Evolutionary conservation across 92 coral and sea anemone species (phyloP), one percentile per base, ranked within the genome.

Genomic region (Desmophyllum pertusum): DNA sequence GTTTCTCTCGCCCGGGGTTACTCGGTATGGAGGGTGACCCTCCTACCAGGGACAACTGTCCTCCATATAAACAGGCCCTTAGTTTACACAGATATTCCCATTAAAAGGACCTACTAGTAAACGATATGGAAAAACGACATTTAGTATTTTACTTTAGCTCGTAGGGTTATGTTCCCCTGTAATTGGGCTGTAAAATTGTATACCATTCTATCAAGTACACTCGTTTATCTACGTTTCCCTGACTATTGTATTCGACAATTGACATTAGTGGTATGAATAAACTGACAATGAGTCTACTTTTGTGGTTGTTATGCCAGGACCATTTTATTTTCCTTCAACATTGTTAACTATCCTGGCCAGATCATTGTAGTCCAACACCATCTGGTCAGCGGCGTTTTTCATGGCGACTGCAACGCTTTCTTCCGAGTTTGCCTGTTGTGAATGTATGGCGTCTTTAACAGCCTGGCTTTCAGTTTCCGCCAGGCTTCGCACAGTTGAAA

Each of bases 311-410:
- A 55, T 55, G 31, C 63, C 63, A 6, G 63, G 10, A 23, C n/a
- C 13, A 48, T 4, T 14, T 48, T 1, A 48, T 48, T 55, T 55
- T 25, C 65, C 35, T 6, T 14, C 29, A 30, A 62, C 75, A 38
- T 70, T 71, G 76, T 40, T 71, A 17, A 40, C 50, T 21, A 71
- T 4, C n/a, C 27, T 13, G 52, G 40, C 76, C 17, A 71, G 19
- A 40, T 71, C 76, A 33, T 71, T 71, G 76, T 39, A 43, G 39
- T 71, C 76, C 8, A 8, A 7, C 5, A 43, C 31, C 76, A 71
- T 71, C 35, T 71, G 76, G 51, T 71, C 76, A 71, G 53, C 76
- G 53, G 76, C 76, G 15, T 71, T 71, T 39, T 41, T 10, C 50
- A 71, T 71, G 53, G 76, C 76, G 3, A 1, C 17, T n/a, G 50